These are phyloP conservation scores for Nasonia giraulti DNA, from an alignment of 1,140 invertebrate species.

Conservation along the genomic window DNA sequence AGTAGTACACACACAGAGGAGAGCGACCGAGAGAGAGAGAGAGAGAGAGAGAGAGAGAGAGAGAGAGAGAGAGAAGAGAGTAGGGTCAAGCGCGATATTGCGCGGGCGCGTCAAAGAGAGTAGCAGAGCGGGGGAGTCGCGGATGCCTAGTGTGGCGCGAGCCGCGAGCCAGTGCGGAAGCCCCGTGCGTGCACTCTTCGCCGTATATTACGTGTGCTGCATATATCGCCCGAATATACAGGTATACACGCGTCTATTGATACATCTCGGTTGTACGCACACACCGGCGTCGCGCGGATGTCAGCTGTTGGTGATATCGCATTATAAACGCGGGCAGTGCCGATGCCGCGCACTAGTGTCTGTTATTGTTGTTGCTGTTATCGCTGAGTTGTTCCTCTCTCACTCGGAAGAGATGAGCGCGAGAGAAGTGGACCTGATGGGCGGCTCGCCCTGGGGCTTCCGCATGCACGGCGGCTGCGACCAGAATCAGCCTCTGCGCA, in stretches of 20 bases:
- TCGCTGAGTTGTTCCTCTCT: no score
- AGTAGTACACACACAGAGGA: background rate
- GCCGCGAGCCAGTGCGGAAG: conserved; percentile 60
- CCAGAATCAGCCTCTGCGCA: conserved; percentile 82
- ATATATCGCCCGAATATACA: no score
- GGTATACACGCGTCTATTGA: no score
- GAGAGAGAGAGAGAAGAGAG: conserved; percentile 9
- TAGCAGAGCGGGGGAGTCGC: conserved; percentile 56
- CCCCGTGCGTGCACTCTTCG: conserved; percentile 12
- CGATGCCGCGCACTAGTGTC: background rate
- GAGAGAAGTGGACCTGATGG: conserved; percentile 83
- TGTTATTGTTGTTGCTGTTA: no score
- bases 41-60: conserved; percentile 13
- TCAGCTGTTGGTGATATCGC: no score
- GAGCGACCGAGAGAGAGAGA: conserved; percentile 23
- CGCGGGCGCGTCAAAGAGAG: conserved; percentile 51
- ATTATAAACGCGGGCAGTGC: no score
- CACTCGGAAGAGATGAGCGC: conserved; percentile 77
- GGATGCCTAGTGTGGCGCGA: conserved; percentile 65
- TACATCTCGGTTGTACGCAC: no score
- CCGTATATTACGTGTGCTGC: background rate
- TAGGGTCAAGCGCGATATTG: conserved; percentile 49
- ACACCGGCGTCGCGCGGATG: no score
- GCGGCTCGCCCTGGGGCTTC: conserved; percentile 92
- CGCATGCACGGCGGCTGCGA: conserved; percentile 88